Evolutionary conservation across 2,888 invertebrate species (phyloP), one percentile per base, ranked within the genome.

Genomic region (Nemoura dubitans): DNA sequence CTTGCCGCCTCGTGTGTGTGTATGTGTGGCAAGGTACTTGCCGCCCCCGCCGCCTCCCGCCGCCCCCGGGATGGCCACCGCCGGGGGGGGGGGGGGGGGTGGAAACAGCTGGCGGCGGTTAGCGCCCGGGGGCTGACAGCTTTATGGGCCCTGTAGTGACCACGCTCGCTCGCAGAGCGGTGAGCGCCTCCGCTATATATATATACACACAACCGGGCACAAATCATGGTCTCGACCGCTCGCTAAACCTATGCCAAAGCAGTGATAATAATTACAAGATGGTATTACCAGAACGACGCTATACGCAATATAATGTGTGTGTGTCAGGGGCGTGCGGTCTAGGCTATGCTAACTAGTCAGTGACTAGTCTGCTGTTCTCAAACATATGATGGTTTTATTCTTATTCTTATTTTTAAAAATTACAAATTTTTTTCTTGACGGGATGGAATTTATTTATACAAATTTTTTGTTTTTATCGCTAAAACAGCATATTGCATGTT

Each of bases 91-190:
- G 30, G 27, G 6, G 6, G 30, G 81, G 81, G 81, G 21, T 81
- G 81, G 78, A 78, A 78, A 26, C 78, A 78, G 78, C 78, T 78
- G 78, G 27, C 28, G 26, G 78, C 26, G 78, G 78, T 78, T 27
- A 26, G 14, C 78, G 25, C 28, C 5, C 7, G 26, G 78, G 16
- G 78, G 81, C 28, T 81, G 81, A 81, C 81, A 81, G 26, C n/a
- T 81, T 81, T 81, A 81, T 81, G 30, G 81, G 78, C 78, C n/a
- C 78, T 81, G 81, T 30, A 81, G 29, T 81, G 81, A 81, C 81
- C 81, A 81, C 81, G 81, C n/a, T 28, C 30, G 28, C n/a, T 28
- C 59, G 59, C 16, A 3, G 59, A 21, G 59, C 59, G 59, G 16
- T 21, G 21, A 59, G 59, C 59, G 21, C 6, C 3, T 2, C 81